Evolutionary conservation across 1,140 invertebrate genomes (phyloP).

Genomic region (Habropoda laboriosa): DNA sequence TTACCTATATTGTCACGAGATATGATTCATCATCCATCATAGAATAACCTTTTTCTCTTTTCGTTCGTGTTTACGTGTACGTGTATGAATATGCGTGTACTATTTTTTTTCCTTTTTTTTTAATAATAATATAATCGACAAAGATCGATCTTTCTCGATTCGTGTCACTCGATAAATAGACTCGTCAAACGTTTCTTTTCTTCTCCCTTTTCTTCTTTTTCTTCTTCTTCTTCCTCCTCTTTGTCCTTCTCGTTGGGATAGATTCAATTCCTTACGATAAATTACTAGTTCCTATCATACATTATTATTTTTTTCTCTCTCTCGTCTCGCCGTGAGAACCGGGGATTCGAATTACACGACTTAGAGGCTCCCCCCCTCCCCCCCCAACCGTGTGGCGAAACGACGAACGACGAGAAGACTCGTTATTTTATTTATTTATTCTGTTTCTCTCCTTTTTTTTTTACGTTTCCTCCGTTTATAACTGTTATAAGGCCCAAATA

Average conservation of each 20-base stretch:
- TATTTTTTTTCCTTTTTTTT: background rate
- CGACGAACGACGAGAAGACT: background rate
- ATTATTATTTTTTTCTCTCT: background rate
- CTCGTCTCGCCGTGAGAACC: conserved; percentile 16
- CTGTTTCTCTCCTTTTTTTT: background rate
- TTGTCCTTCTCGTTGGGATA: conserved; percentile 36
- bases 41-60: conserved; percentile 22
- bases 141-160: conserved; percentile 35
- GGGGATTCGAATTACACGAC: background rate
- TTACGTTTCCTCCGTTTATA: conserved; percentile 42
- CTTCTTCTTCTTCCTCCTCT: background rate
- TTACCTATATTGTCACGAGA: conserved; percentile 59
- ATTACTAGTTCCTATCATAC: conserved; percentile 30
- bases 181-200: conserved; percentile 31
- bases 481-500: conserved; percentile 69
- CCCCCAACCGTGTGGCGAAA: too few species aligned
- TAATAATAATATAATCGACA: conserved; percentile 39
- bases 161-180: conserved; percentile 27
- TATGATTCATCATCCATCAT: conserved; percentile 51
- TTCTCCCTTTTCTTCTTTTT: background rate
- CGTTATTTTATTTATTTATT: background rate
- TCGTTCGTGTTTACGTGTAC: background rate
- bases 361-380: background rate
- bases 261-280: conserved; percentile 65
- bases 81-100: background rate